phyloP scores from a whole-genome alignment of 2,888 invertebrate species.

The Suillia variegata region DNA sequence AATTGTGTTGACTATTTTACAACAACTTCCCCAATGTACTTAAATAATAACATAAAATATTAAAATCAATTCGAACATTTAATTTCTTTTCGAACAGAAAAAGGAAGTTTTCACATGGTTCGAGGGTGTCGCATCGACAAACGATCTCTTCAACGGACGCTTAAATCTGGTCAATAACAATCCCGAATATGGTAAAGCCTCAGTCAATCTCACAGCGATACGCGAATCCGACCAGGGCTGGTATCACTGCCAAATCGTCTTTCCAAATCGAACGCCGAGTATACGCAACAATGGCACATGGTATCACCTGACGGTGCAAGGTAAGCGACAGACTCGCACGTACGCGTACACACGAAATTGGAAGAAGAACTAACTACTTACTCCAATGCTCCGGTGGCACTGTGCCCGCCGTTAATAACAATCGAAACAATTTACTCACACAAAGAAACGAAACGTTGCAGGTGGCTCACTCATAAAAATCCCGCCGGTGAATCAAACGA shows the following conservation, averaged over 20 bases:
- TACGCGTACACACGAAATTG: no score
- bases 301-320: conserved; percentile 86
- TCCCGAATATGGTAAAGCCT: conserved; percentile 66
- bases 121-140: conserved; percentile 71
- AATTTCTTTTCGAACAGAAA: conserved; percentile 63
- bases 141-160: conserved; percentile 75
- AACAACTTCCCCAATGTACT: no score
- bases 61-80: not conserved
- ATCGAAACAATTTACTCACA: no score
- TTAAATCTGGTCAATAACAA: conserved; percentile 68
- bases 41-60: not conserved
- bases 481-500: conserved; percentile 87
- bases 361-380: not conserved
- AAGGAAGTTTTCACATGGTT: conserved; percentile 83
- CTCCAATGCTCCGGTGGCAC: not conserved
- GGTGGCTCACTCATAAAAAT: conserved; percentile 87
- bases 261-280: conserved; percentile 86
- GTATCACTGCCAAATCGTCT: conserved; percentile 88
- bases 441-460: conserved; percentile 48
- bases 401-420: not conserved
- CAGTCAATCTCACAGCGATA: conserved; percentile 83
- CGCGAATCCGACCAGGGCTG: conserved; percentile 88
- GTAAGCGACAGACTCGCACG: conserved; percentile 63
- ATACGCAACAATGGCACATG: conserved; percentile 87
- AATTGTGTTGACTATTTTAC: no score